Evolutionary conservation across 2,888 invertebrate species (phyloP), one percentile per base, ranked within the genome.

Genomic region (Brachylomia viminalis): DNA sequence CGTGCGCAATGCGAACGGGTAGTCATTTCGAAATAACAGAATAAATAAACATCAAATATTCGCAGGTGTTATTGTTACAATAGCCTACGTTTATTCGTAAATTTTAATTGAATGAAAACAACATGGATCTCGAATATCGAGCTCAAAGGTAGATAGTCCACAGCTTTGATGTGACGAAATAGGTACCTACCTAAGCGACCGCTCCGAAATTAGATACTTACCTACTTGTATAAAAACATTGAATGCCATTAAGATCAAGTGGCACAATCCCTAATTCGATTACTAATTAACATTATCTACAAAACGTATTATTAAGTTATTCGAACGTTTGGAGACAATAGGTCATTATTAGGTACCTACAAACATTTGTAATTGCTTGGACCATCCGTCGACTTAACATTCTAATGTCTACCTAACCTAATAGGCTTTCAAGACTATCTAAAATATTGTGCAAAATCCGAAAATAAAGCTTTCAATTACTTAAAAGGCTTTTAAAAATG

Each of bases 81-180:
- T 62, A 72, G 70, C 73, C 69, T 72, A 72, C 71, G 75, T 84
- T 76, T 77, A 82, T 84, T 83, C 75, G 78, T 83, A 74, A 76
- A 87, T 85, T 81, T 82, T 82, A 87, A 87, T 86, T 70, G 80
- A 86, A 87, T 79, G 79, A 87, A 80, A 86, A 86, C 87, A 83
- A 79, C 69, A 66, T 75, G 47, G 42, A 78, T 77, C 77, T 82
- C 72, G 42, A n/a, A n/a, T 66, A 73, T 69, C 66, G 52, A 64
- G 75, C 42, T 68, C 62, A 72, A 77, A 82, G 77, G 66, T 56
- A 67, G 59, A 66, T 66, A 70, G 65, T 62, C 80, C 69, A 77
- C 61, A 70, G 67, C 79, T 87, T 82, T 80, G 68, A 75, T 80
- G 79, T 68, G 65, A 75, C 70, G 27, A 64, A 75, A 54, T 66